phyloP scores from a whole-genome alignment of 2,113 vertebrate species.

The Aphyosemion australe region DNA sequence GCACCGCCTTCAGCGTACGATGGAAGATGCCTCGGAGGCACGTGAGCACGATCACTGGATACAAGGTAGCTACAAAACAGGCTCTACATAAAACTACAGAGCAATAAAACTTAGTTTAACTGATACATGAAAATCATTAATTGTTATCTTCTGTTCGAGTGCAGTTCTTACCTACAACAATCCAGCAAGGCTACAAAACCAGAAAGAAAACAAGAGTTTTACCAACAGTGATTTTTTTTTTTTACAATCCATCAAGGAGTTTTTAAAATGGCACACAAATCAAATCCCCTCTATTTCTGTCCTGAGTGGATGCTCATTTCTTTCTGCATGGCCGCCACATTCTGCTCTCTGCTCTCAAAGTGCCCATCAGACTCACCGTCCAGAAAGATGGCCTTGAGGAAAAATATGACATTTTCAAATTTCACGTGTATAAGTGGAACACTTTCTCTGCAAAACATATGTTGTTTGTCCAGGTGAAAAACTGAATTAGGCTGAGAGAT shows the following conservation, averaged over 20 bases:
- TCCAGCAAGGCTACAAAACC: no score
- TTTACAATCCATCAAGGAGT: not conserved
- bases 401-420: slow-evolving; percentile 35
- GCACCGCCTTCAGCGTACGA: slow-evolving; percentile 86
- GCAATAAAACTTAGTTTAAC: not conserved
- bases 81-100: not conserved
- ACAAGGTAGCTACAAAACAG: slow-evolving; percentile 79
- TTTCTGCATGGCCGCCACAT: not conserved
- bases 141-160: no score
- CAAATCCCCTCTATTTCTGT: slow-evolving; percentile 34
- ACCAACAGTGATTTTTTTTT: not conserved
- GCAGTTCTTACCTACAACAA: no score
- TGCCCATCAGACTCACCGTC: slow-evolving; percentile 35
- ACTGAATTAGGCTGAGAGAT: slow-evolving; percentile 7
- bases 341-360: slow-evolving; percentile 36
- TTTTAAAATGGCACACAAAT: slow-evolving; percentile 32
- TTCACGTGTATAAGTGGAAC: slow-evolving; percentile 29
- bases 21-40: slow-evolving; percentile 91
- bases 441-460: slow-evolving; percentile 10
- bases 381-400: slow-evolving; percentile 47
- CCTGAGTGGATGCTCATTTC: slow-evolving; percentile 23
- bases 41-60: slow-evolving; percentile 82
- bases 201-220: no score
- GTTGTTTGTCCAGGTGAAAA: slow-evolving; percentile 10
- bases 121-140: not conserved